Evolutionary conservation across 2,888 invertebrate species (phyloP).

Genomic region (Apantesis nais): DNA sequence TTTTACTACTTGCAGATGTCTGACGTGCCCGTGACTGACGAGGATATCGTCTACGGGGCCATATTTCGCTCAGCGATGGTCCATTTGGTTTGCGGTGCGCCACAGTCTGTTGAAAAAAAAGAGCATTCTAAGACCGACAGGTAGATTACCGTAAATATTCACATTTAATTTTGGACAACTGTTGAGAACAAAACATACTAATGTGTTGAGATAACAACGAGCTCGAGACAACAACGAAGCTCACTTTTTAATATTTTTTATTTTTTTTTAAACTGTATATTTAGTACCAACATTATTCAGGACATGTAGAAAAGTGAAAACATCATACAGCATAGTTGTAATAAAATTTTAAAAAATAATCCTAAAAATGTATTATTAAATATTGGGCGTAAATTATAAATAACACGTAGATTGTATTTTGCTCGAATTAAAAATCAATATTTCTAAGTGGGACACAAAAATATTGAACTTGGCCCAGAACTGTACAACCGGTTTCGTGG

Average conservation of each 20-base stretch:
- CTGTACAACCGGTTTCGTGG: conserved; percentile 50
- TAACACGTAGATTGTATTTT: not conserved
- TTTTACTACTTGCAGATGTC: not conserved
- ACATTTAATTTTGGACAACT: conserved; percentile 1
- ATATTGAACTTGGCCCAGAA: conserved; percentile 62
- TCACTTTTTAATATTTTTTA: too few species aligned
- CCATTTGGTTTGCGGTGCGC: conserved; percentile 14
- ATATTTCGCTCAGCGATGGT: conserved; percentile 14
- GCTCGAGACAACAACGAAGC: too few species aligned
- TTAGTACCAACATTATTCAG: not conserved
- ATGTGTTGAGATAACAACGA: not conserved
- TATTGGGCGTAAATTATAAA: not conserved
- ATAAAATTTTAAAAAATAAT: not conserved
- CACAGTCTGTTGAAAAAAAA: conserved; percentile 36
- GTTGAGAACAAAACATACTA: not conserved
- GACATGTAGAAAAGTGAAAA: not conserved
- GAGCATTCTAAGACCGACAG: not conserved
- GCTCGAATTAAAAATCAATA: conserved; percentile 17
- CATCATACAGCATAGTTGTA: not conserved
- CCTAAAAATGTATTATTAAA: not conserved
- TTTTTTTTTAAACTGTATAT: not conserved
- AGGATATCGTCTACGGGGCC: not conserved
- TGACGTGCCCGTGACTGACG: not conserved
- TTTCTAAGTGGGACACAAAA: conserved; percentile 27
- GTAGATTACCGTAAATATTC: not conserved